Evolutionary conservation across 2,113 vertebrate genomes (phyloP).

Genomic region (Myrmophylax atrothorax): DNA sequence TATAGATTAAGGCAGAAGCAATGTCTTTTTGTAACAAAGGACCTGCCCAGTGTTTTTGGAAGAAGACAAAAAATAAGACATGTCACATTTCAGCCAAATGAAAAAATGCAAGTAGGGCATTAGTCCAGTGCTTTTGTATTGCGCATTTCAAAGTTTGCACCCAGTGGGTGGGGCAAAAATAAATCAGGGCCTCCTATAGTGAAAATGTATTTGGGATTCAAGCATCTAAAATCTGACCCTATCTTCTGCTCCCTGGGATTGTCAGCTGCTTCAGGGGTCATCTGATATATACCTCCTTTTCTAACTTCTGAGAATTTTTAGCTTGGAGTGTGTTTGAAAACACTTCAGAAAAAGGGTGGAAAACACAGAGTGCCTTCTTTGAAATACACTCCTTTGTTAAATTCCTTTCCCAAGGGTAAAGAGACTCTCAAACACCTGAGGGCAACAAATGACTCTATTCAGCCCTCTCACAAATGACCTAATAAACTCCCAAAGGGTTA

Average conservation of each 20-base stretch:
- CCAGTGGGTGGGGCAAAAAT: conserved; percentile 58
- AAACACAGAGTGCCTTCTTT: conserved; percentile 65
- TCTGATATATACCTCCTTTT: conserved; percentile 41
- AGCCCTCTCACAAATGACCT: conserved; percentile 51
- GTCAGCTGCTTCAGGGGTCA: conserved; percentile 45
- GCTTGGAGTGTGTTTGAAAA: conserved; percentile 68
- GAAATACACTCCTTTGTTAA: conserved; percentile 67
- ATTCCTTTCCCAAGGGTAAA: conserved; percentile 59
- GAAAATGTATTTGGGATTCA: conserved; percentile 46
- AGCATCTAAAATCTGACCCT: conserved; percentile 14
- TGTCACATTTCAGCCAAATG: conserved; percentile 19
- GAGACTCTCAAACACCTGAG: conserved; percentile 62
- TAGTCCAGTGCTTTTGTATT: background rate
- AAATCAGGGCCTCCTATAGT: conserved; percentile 45
- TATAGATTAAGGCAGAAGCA: background rate
- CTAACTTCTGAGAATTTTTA: conserved; percentile 63
- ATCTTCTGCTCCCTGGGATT: conserved; percentile 29
- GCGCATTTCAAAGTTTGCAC: conserved; percentile 56
- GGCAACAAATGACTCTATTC: conserved; percentile 54
- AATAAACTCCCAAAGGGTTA: conserved; percentile 39
- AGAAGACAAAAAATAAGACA: background rate
- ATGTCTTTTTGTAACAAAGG: background rate
- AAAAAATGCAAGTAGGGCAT: conserved; percentile 28
- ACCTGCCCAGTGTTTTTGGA: background rate
- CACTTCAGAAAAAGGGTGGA: conserved; percentile 63